Evolutionary conservation across 2,113 vertebrate species (phyloP), one percentile per base, ranked within the genome.

Genomic region (Lota lota): DNA sequence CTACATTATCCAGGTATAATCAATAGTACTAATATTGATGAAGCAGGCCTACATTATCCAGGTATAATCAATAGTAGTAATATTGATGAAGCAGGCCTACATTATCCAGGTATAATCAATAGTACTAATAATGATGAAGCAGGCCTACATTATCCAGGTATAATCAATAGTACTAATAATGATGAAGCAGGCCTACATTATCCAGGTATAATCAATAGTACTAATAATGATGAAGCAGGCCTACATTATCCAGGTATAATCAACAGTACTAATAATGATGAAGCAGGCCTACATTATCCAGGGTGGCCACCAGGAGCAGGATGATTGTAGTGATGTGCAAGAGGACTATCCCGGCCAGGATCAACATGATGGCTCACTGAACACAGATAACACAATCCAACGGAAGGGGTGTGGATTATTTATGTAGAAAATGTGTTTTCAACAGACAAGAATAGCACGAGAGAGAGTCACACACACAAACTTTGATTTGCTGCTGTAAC

Each of bases 221-320:
- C 11, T 47, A 63, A 17, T 33, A 18, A 63, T 20, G 51, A 51
- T 5, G 20, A 53, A 59, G 47, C 0, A 19, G 21, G 86, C 90
- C 90, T 68, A 92, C 92, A 87, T 92, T 92, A 77, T 92, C 90
- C 22, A 93, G 91, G 63, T 33, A 33, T 33, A 33, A 33, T 47
- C 40, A 47, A 47, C 10, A 14, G 40, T 47, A 47, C 7, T 12
- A 63, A 24, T 33, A 10, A 19, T 20, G 51, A 51, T 5, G n/a
- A 53, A 59, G 47, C 0, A 19, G 21, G 86, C 91, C 90, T 68
- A 92, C 92, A 87, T 92, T 92, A 77, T 92, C 90, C 22, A 93
- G 91, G 63, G 89, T 86, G 66, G 92, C 90, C 78, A 92, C 87
- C 79, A 93, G 87, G 11, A 93, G 90, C 75, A 93, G 83, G 83